These are phyloP conservation scores for Brenthis daphne DNA, from an alignment of 2,888 invertebrate species.

Conservation along the genomic window DNA sequence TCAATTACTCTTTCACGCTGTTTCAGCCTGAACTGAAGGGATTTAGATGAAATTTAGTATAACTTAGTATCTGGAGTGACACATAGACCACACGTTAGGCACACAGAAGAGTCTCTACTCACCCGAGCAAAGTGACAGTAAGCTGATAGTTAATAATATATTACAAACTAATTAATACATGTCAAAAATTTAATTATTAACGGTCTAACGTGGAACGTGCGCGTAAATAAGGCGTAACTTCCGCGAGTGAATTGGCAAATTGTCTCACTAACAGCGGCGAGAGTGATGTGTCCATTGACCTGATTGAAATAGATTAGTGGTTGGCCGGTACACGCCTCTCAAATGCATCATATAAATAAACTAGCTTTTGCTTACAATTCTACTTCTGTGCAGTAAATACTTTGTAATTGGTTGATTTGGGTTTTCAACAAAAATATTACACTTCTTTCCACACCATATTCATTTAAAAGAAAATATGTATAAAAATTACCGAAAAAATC, in stretches of 20 bases:
- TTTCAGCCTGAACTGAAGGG: no score
- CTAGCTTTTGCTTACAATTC: not conserved
- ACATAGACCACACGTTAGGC: no score
- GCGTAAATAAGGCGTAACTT: conserved; percentile 29
- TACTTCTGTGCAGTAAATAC: not conserved
- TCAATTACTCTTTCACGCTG: no score
- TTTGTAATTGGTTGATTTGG: no score
- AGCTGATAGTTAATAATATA: not conserved
- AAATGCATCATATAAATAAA: conserved; percentile 11
- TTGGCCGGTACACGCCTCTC: conserved; percentile 26
- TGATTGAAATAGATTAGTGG: conserved; percentile 45
- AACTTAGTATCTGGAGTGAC: no score
- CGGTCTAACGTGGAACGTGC: conserved; percentile 17
- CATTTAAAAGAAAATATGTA: no score
- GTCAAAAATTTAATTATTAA: conserved; percentile 14
- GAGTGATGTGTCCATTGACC: conserved; percentile 52
- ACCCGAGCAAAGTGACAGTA: no score
- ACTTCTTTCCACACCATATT: no score
- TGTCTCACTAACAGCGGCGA: conserved; percentile 51
- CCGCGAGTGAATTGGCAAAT: conserved; percentile 54
- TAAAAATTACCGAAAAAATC: no score
- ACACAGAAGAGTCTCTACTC: no score
- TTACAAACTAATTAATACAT: not conserved
- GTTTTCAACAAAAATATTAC: no score
- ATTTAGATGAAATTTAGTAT: no score